Evolutionary conservation across 2,888 invertebrate genomes (phyloP), one percentile per base, ranked within the genome.

Genomic region (Dynastes grantii): DNA sequence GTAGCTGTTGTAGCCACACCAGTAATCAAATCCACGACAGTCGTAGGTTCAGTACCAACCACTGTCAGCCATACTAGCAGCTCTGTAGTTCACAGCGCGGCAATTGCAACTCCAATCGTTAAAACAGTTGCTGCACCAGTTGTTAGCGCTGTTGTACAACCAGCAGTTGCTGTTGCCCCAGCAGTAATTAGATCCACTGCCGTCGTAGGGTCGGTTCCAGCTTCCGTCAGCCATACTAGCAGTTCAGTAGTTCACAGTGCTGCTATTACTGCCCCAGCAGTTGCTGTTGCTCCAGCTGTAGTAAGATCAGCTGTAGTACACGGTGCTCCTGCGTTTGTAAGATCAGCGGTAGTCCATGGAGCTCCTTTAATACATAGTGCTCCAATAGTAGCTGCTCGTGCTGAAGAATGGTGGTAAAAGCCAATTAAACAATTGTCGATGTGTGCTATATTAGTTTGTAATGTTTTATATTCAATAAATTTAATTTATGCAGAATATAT

Each of bases 171-270:
- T 45, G 8, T 37, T 27, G 16, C 71, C 29, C 70, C 58, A 51
- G 53, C 55, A 53, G 53, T 67, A 29, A 63, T 68, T 37, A 68
- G 32, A 29, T 70, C 68, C 5, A 77, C 81, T 55, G 82, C 81
- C 45, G 82, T 84, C 89, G 70, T 89, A 89, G 83, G 88, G 88
- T 29, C 88, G 88, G 67, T 88, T 89, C 88, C 88, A 84, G 87
- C 84, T 77, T 88, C 86, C 83, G 88, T 40, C 85, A 89, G 82
- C 53, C 80, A 83, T 75, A 80, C 77, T 51, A 81, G 81, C 76
- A 82, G 82, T 65, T 81, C 82, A 16, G 84, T 83, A 55, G 81
- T 83, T 29, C 84, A 83, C 58, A 81, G 81, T 55, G 81, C 81
- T 65, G 75, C 82, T 76, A 81, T 84, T 2, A 81, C 85, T 65